Evolutionary conservation across 2,797 vertebrate genomes (phyloP), one percentile per base, ranked within the genome.

Genomic region (Ctenosaura bakeri): DNA sequence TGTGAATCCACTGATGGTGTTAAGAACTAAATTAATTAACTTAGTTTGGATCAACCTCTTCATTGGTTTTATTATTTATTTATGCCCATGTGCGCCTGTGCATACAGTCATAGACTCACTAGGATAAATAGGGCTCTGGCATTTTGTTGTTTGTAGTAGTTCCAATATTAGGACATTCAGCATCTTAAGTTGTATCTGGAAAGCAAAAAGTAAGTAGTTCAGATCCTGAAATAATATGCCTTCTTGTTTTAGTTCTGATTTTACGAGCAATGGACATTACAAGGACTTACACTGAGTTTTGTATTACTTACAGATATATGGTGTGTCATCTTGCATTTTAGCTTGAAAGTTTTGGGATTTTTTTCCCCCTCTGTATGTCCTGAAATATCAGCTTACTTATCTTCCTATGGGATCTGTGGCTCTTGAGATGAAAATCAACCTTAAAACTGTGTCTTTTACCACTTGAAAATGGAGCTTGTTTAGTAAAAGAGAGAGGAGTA

Each of bases 161-260:
- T 87, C 32, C 29, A 79, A 3, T 69, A 87, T 50, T 52, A 66
- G 46, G 52, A 22, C 42, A 42, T 66, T 87, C 13, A 82, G 46
- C 26, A 59, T 88, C 22, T 71, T 81, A 24, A 82, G 35, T 81
- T 42, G 85, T 22, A n/a, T 66, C 38, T 87, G 38, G 26, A 87
- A 78, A 87, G 42, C 76, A 10, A 38, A 73, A 74, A 12, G 5
- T 35, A 38, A 88, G 18, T 10, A 71, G 69, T 42, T n/a, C n/a
- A 42, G 24, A 71, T 76, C 52, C 22, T 29, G 1, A 62, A 56
- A 54, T 26, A 0, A 38, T 35, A 26, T 73, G 32, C 20, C 24
- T 10, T 73, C 56, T 71, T 26, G 20, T 26, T 50, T 69, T 24
- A 22, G 14, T 52, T 52, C 32, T 71, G 14, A 69, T 50, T 74